phyloP scores from a whole-genome alignment of 2,113 vertebrate species.

The Pteruthius melanotis region DNA sequence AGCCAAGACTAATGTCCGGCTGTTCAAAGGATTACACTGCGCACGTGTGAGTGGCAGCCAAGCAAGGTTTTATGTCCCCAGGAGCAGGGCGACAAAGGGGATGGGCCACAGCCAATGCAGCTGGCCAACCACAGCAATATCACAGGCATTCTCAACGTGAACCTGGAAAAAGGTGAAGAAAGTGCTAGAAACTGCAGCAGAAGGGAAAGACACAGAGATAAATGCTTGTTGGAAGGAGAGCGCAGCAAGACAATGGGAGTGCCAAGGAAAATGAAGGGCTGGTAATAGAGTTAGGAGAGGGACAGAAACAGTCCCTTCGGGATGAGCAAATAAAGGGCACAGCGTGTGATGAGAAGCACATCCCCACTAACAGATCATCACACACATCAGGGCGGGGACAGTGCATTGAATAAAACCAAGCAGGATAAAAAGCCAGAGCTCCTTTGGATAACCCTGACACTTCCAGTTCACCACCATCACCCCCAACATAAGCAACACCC shows the following conservation, averaged over 20 bases:
- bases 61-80: not conserved
- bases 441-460: not conserved
- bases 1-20: not conserved
- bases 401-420: not conserved
- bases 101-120: not conserved
- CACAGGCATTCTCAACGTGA: not conserved
- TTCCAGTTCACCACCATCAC: not conserved
- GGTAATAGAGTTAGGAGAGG: not conserved
- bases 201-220: not conserved
- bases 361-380: not conserved
- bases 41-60: accelerated
- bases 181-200: not conserved
- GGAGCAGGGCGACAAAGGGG: not conserved
- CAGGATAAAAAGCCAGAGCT: not conserved
- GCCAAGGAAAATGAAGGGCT: not conserved
- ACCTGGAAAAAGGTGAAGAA: not conserved
- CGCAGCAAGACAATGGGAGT: not conserved
- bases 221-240: not conserved
- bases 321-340: not conserved
- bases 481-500: not conserved
- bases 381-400: not conserved
- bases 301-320: not conserved
- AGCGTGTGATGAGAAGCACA: not conserved
- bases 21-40: not conserved
- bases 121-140: not conserved